Base-by-base conservation (phyloP, 2,888 invertebrate genomes). In the Barypeithes pellucidus region DNA sequence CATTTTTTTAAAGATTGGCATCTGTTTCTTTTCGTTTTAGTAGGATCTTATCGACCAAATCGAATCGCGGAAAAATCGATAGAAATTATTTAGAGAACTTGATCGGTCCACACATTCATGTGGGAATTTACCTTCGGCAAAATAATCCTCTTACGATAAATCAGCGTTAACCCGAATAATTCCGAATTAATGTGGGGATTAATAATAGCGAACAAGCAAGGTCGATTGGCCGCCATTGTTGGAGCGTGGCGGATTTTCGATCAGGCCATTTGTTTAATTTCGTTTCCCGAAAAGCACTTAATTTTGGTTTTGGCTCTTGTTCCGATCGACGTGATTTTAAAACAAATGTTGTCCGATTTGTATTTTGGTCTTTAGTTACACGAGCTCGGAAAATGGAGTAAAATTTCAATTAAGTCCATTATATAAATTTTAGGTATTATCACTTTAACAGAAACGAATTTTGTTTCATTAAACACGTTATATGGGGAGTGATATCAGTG, bases 251-350 rank as follows among this genome's bases (percentile, higher is more conserved):
- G 67, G 57, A 36, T 67, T 57, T 67, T 67, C 57, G 54, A 67
- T 57, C 24, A 29, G 67, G 12, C 57, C 57, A 57, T 67, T 67
- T 67, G 67, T 60, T 67, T 67, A 67, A 67, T 67, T 67, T 67
- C 50, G 60, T 47, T 60, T 29, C 36, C 60, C 67, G 45, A 57
- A 60, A 47, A 60, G 67, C 67, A 67, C 67, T 67, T 67, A 59
- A 67, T 67, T 67, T 60, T 45, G 67, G 67, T 67, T 67, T 60
- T 33, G 60, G 47, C 36, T 45, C 36, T 33, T 66, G 12, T 39
- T 36, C 20, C 22, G 41, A 18, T 41, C 18, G 57, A 43, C 67
- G 67, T 67, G 60, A 60, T 65, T 67, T 59, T 50, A 11, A 39
- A 45, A 60, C 24, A 33, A 47, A 45, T 20, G 9, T 59, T 59